phyloP scores from a whole-genome alignment of 23 tunicate genomes.

The Trididemnum miniatum region DNA sequence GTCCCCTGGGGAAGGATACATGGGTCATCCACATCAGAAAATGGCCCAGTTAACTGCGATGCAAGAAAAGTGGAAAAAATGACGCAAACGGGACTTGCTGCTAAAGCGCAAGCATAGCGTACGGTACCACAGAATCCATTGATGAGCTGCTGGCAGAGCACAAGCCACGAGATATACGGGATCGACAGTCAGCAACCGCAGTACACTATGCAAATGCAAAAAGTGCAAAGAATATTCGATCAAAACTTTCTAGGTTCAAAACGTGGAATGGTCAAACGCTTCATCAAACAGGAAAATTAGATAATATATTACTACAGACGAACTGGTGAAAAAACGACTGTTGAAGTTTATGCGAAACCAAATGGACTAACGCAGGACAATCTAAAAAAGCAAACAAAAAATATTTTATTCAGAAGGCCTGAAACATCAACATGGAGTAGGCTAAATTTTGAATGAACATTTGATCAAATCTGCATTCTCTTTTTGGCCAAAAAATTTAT shows the following conservation, averaged over 20 bases:
- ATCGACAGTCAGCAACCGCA: background rate
- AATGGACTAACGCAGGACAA: too few relatives aligned
- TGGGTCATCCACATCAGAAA: background rate
- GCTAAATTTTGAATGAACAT: background rate
- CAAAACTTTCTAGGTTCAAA: background rate
- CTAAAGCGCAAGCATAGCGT: background rate
- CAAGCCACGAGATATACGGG: background rate
- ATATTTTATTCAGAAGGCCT: too few relatives aligned
- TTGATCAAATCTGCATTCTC: background rate
- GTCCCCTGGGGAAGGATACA: background rate
- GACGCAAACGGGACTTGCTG: background rate
- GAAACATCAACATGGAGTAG: too few relatives aligned
- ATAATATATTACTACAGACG: background rate
- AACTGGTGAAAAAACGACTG: background rate
- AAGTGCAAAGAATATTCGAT: background rate
- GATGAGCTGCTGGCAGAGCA: background rate
- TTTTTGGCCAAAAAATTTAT: background rate
- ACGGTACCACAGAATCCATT: background rate
- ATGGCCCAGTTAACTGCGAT: background rate
- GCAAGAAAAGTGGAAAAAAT: background rate
- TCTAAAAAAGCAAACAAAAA: too few relatives aligned
- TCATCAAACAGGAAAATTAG: background rate
- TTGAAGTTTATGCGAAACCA: too few relatives aligned
- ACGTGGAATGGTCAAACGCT: background rate
- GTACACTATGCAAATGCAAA: background rate